Conservation (phyloP, 2,113 vertebrate genomes). For the Actinemys pallida region DNA sequence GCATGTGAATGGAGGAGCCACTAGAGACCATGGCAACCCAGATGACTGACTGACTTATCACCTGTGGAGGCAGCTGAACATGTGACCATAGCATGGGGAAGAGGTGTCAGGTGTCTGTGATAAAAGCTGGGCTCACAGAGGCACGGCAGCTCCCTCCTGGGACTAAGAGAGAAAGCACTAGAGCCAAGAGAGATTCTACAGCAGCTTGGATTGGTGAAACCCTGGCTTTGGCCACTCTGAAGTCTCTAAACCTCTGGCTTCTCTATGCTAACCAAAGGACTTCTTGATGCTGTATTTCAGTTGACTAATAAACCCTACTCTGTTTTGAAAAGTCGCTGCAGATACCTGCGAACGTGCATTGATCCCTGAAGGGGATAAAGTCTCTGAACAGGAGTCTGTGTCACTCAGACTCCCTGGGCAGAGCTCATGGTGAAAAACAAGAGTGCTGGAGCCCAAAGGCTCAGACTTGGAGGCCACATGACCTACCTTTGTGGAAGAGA, state of each 20-base stretch:
- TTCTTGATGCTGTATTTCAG: background rate
- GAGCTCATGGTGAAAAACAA: background rate
- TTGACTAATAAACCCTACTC: background rate
- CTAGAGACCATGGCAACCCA: background rate
- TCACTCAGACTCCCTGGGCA: background rate
- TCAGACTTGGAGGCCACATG: background rate
- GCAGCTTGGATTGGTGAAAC: background rate
- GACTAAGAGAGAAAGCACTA: background rate
- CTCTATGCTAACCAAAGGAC: no score
- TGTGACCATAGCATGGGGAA: background rate
- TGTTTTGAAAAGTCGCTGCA: background rate
- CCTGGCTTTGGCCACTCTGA: background rate
- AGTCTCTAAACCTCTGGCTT: background rate
- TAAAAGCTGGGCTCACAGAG: background rate
- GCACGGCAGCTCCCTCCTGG: background rate
- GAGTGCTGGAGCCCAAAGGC: background rate
- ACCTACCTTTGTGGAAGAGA: background rate
- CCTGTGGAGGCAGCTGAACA: background rate
- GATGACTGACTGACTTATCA: background rate
- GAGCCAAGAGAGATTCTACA: background rate
- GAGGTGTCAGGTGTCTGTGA: background rate
- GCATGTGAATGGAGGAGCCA: background rate
- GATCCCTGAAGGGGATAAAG: background rate
- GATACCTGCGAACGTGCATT: background rate
- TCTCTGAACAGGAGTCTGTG: background rate